These are phyloP conservation scores for Macrotrachela quadricornifera DNA, from an alignment of 1,140 invertebrate species.

Conservation along the genomic window DNA sequence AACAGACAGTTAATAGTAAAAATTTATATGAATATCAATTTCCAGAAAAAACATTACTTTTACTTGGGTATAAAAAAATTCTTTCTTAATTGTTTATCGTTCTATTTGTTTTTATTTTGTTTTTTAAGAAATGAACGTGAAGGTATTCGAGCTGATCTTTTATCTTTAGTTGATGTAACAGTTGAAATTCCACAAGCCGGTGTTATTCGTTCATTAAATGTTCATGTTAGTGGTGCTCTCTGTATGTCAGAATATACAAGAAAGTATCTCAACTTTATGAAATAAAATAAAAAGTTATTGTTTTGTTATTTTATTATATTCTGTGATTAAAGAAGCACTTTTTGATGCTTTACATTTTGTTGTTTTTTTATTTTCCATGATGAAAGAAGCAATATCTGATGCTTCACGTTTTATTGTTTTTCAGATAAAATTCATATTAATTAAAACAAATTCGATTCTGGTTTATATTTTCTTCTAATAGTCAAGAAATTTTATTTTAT, in stretches of 20 bases:
- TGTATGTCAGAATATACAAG: conserved; percentile 65
- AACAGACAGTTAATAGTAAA: conserved; percentile 64
- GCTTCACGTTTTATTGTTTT: too few relatives aligned
- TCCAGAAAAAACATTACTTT: conserved; percentile 51
- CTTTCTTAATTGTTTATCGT: not conserved
- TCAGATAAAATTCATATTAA: too few relatives aligned
- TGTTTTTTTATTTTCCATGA: too few relatives aligned
- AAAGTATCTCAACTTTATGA: conserved; percentile 34
- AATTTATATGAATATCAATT: conserved; percentile 51
- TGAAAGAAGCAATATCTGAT: too few relatives aligned
- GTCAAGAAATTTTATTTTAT: too few relatives aligned
- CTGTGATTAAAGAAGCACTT: too few relatives aligned
- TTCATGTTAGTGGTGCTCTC: conserved; percentile 74
- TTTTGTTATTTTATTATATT: too few relatives aligned
- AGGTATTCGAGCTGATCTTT: conserved; percentile 64
- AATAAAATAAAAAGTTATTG: too few relatives aligned
- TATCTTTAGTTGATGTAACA: conserved; percentile 61
- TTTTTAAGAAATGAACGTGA: conserved; percentile 64
- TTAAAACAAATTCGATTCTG: too few relatives aligned
- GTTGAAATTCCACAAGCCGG: conserved; percentile 78
- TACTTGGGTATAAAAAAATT: conserved; percentile 48
- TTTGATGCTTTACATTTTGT: too few relatives aligned
- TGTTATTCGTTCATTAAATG: conserved; percentile 65
- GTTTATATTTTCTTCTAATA: too few relatives aligned
- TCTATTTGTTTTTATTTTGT: not conserved